Conservation (phyloP, 2,797 vertebrate genomes). For the Anguilla pacifica region DNA sequence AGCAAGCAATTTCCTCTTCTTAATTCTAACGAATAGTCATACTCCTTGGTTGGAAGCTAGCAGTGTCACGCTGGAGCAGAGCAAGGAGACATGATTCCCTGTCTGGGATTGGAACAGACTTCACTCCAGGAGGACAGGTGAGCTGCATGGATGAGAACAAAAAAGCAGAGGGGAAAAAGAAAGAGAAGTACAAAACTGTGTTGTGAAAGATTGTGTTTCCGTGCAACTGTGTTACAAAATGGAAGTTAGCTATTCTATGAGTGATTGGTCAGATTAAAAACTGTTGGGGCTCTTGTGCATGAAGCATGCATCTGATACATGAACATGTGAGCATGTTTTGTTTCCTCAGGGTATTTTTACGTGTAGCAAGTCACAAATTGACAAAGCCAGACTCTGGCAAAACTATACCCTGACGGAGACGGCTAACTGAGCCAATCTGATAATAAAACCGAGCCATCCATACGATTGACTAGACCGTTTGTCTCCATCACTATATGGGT, state of each 20-base stretch:
- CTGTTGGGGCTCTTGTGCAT: not conserved
- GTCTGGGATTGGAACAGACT: not conserved
- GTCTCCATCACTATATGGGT: not conserved
- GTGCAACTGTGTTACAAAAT: not conserved
- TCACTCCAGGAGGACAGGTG: slow-evolving; percentile 18
- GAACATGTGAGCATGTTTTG: not conserved
- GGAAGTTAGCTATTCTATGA: not conserved
- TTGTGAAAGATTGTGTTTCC: not conserved
- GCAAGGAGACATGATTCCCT: not conserved
- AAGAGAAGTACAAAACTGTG: not conserved
- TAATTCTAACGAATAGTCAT: not conserved
- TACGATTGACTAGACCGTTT: not conserved
- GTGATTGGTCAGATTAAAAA: not conserved
- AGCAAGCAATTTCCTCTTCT: slow-evolving; percentile 23
- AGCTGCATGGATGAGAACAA: not conserved
- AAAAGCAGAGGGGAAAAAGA: not conserved
- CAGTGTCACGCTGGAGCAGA: not conserved
- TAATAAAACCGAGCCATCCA: not conserved
- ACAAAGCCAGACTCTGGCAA: not conserved
- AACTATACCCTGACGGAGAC: not conserved
- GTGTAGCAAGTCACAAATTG: not conserved
- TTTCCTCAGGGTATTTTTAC: not conserved
- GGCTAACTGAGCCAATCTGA: not conserved
- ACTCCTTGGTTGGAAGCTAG: not conserved
- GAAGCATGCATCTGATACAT: not conserved